Conservation (phyloP, 2,113 vertebrate species). For the Pipra filicauda region DNA sequence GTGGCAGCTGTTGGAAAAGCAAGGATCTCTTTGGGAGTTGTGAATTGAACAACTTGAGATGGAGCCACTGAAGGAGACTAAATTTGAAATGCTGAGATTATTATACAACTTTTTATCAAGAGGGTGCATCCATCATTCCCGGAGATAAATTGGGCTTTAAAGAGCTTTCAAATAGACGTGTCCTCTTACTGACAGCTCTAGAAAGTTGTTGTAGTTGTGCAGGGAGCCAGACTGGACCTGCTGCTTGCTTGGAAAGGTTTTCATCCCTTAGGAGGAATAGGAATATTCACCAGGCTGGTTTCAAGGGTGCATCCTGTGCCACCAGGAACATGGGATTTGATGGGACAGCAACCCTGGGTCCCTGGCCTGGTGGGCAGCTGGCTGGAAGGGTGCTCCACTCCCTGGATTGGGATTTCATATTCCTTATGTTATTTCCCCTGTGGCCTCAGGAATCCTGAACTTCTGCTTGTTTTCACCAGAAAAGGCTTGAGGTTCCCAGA, state of each 20-base stretch:
- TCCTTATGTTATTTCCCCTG: not conserved
- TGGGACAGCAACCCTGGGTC: not conserved
- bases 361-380: not conserved
- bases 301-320: not conserved
- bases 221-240: not conserved
- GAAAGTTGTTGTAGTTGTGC: not conserved
- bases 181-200: not conserved
- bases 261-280: not conserved
- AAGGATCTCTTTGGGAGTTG: constrained; percentile 41
- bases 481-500: not conserved
- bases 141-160: constrained; percentile 32
- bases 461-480: not conserved
- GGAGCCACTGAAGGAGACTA: constrained; percentile 58
- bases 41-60: constrained; percentile 42
- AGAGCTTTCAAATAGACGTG: not conserved
- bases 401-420: not conserved
- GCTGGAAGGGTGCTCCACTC: not conserved
- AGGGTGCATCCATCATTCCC: constrained; percentile 33
- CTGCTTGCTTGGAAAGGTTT: not conserved
- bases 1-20: constrained; percentile 44
- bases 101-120: constrained; percentile 35
- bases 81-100: constrained; percentile 57
- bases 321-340: not conserved
- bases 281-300: not conserved
- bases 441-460: not conserved